Evolutionary conservation across 2,113 vertebrate species (phyloP).

Genomic region (Caracal caracal): DNA sequence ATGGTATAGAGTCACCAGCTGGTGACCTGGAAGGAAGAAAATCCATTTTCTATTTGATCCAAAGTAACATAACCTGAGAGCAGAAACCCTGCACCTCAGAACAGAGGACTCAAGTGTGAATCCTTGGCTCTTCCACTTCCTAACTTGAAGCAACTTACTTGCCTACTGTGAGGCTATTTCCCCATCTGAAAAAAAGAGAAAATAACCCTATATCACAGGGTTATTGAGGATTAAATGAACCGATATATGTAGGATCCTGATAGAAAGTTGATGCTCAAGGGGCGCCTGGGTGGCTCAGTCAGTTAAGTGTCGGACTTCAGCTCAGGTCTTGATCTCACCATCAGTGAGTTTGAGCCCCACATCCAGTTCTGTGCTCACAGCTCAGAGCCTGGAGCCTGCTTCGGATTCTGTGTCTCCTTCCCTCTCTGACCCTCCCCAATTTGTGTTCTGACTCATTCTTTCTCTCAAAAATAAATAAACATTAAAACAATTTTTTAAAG

Average conservation of each 20-base stretch:
- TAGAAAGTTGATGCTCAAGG: background rate
- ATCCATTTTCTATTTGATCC: background rate
- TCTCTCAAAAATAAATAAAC: too few species aligned
- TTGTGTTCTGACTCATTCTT: too few species aligned
- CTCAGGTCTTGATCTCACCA: too few species aligned
- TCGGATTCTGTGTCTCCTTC: too few species aligned
- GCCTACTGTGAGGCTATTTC: background rate
- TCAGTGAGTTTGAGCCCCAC: too few species aligned
- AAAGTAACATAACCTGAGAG: background rate
- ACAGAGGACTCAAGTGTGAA: background rate
- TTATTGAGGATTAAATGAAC: background rate
- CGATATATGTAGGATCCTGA: background rate
- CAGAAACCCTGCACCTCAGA: background rate
- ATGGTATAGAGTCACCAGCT: background rate
- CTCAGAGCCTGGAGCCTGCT: too few species aligned
- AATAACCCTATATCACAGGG: background rate
- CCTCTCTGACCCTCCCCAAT: too few species aligned
- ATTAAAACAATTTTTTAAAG: background rate
- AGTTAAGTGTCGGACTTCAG: too few species aligned
- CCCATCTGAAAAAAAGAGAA: background rate
- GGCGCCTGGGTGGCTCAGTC: too few species aligned
- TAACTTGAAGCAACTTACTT: background rate
- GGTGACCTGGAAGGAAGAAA: background rate
- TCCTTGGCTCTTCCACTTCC: background rate
- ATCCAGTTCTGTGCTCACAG: too few species aligned